These are phyloP conservation scores for Xiphias gladius DNA, from an alignment of 2,113 vertebrate genomes.

Conservation along the genomic window DNA sequence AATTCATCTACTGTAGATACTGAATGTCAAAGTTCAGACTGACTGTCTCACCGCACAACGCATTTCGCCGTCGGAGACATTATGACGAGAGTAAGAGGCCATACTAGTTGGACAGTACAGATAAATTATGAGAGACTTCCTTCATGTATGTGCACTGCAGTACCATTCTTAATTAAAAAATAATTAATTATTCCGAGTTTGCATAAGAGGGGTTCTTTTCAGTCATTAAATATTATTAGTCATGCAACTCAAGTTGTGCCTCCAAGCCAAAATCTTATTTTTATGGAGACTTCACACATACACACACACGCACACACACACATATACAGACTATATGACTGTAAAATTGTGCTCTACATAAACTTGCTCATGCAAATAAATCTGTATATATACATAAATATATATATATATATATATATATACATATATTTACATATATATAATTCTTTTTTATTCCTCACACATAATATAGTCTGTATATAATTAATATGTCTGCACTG, in stretches of 20 bases:
- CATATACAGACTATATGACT: neutral
- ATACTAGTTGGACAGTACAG: constrained; percentile 28
- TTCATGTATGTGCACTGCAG: constrained; percentile 35
- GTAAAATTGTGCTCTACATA: no score
- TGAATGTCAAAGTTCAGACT: constrained; percentile 10
- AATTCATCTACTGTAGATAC: neutral
- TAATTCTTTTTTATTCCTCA: neutral
- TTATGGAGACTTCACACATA: constrained; percentile 17
- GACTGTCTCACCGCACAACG: neutral
- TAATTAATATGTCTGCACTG: neutral
- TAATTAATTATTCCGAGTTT: constrained; percentile 64
- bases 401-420: no score
- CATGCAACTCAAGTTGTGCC: constrained; percentile 72
- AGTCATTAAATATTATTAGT: constrained; percentile 78
- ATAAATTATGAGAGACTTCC: constrained; percentile 21
- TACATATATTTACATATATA: no score
- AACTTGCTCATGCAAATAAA: no score
- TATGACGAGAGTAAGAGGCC: constrained; percentile 20
- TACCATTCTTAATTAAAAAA: constrained; percentile 60
- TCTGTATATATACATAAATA: no score
- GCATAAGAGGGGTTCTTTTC: constrained; percentile 60
- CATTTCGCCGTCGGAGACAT: constrained; percentile 22
- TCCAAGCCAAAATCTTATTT: constrained; percentile 61
- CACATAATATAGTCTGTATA: neutral
- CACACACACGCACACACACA: constrained; percentile 1